A percentile compares a stretch with the other conserved stretches of the same genome.
Conservation (phyloP, 1,140 invertebrate species). For the Episyrphus balteatus region DNA sequence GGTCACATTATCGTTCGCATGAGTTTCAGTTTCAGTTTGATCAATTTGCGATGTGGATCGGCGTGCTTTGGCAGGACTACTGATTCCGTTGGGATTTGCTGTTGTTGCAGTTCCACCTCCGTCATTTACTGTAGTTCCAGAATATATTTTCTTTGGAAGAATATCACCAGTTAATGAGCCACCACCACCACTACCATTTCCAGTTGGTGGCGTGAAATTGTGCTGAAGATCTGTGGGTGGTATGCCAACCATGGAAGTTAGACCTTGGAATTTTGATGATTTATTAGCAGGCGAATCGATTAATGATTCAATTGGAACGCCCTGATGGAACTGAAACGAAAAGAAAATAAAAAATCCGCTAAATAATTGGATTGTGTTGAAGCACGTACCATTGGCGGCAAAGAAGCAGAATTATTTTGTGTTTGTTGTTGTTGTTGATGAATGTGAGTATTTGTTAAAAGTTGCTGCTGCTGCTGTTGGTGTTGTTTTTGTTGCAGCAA, state of each 20-base stretch:
- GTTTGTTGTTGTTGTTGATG: too few relatives aligned
- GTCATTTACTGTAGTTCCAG: too few relatives aligned
- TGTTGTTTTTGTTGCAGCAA: too few relatives aligned
- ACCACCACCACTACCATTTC: neutral
- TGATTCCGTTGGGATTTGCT: neutral
- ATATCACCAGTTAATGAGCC: too few relatives aligned
- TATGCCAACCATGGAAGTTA: neutral
- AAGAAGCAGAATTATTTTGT: neutral
- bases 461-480: too few relatives aligned
- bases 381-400: neutral
- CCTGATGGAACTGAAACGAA: neutral
- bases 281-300: neutral
- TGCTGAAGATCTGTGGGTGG: neutral
- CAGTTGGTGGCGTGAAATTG: neutral
- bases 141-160: too few relatives aligned
- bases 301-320: neutral
- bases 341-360: neutral
- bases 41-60: neutral
- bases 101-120: neutral
- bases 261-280: neutral
- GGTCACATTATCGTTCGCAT: constrained; percentile 9
- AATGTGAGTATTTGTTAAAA: too few relatives aligned
- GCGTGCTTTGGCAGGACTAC: too few relatives aligned
- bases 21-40: constrained; percentile 7
- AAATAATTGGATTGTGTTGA: neutral